Conservation (phyloP, 2,797 vertebrate genomes). For the Sebastes cheni region DNA sequence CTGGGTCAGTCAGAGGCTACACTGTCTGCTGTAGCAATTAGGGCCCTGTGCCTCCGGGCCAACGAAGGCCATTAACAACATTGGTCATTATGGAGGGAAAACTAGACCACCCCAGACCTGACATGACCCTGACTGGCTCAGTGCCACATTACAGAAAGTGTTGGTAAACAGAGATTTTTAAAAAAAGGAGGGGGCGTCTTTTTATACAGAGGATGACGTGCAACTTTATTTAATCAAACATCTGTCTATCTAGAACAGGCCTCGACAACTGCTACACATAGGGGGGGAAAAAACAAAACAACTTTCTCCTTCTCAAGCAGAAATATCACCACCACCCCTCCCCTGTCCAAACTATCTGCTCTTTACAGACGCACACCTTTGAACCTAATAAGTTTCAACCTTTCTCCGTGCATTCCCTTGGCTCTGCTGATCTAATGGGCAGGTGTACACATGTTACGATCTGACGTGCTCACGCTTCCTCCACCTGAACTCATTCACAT, state of each 20-base stretch:
- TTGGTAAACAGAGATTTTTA: constrained; percentile 44
- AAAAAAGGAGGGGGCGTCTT: not conserved
- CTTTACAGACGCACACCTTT: constrained; percentile 34
- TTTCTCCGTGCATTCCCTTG: constrained; percentile 50
- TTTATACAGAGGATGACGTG: not conserved
- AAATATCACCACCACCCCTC: not conserved
- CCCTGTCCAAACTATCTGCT: not conserved
- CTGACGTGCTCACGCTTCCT: constrained; percentile 44
- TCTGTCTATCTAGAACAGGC: constrained; percentile 5
- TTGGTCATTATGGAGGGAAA: constrained; percentile 69
- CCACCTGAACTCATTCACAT: constrained; percentile 50
- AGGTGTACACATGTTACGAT: constrained; percentile 74
- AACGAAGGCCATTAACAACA: constrained; percentile 77
- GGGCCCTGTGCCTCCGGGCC: constrained; percentile 61
- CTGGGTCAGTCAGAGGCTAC: constrained; percentile 76
- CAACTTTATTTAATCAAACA: constrained; percentile 22
- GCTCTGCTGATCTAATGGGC: constrained; percentile 70
- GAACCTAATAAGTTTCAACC: constrained; percentile 56
- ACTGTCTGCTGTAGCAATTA: constrained; percentile 78
- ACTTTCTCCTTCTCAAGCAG: constrained; percentile 12
- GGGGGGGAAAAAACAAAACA: not conserved
- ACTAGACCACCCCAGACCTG: constrained; percentile 47
- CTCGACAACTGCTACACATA: not conserved
- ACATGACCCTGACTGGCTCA: constrained; percentile 38
- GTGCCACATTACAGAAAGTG: constrained; percentile 26